phyloP scores from a whole-genome alignment of 2,888 invertebrate genomes.

The Ischnura elegans region DNA sequence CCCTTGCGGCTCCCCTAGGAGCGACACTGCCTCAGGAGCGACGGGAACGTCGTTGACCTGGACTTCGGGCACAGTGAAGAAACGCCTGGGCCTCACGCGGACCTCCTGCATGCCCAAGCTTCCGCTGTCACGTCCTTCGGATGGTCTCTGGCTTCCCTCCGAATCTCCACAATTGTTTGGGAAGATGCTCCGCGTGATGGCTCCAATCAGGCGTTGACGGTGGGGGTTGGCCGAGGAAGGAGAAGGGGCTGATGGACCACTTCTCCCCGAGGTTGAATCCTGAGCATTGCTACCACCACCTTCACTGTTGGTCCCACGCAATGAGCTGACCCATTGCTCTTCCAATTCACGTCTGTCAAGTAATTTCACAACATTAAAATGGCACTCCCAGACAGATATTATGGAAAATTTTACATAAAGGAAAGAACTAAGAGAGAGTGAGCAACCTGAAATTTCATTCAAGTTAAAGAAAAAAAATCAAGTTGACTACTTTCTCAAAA shows the following conservation, averaged over 20 bases:
- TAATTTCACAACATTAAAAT: too few species aligned
- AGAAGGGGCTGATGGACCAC: not conserved
- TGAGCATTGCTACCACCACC: not conserved
- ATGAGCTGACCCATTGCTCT: slow-evolving; percentile 70
- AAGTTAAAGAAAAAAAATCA: too few species aligned
- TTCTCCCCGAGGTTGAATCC: not conserved
- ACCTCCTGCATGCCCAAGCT: not conserved
- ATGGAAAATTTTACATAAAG: too few species aligned
- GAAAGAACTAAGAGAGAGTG: too few species aligned
- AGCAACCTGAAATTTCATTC: too few species aligned
- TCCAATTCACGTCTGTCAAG: slow-evolving; percentile 74
- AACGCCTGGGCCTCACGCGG: not conserved
- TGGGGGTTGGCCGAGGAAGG: not conserved
- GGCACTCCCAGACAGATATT: too few species aligned
- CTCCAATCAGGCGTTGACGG: not conserved
- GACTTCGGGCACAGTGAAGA: slow-evolving; percentile 80
- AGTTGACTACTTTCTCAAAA: too few species aligned
- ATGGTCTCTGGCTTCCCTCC: slow-evolving; percentile 68
- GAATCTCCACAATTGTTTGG: not conserved
- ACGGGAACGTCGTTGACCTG: slow-evolving; percentile 82
- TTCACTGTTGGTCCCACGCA: slow-evolving; percentile 25
- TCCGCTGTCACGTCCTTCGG: slow-evolving; percentile 44
- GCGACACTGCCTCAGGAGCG: slow-evolving; percentile 68
- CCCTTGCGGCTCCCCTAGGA: slow-evolving; percentile 55
- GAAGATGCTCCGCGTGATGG: slow-evolving; percentile 70